Conservation (phyloP, 2,888 invertebrate genomes). For the Aphidoletes aphidimyza region DNA sequence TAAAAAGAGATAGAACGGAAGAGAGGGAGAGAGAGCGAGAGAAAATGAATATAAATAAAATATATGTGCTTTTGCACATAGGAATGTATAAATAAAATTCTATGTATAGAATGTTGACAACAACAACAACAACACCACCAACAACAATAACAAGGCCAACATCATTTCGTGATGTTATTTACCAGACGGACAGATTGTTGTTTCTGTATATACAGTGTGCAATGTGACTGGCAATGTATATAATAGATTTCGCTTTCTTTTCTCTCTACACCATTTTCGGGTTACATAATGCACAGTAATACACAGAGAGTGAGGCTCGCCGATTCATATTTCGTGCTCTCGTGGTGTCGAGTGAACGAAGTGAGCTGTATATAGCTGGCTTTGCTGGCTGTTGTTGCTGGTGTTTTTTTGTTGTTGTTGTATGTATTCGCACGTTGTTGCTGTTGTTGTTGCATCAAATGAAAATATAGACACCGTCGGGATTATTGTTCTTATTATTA, state of each 20-base stretch:
- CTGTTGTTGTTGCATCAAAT: conserved; percentile 40
- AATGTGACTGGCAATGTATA: background rate
- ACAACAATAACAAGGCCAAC: conserved; percentile 45
- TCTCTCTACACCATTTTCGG: conserved; percentile 32
- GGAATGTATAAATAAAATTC: conserved; percentile 48
- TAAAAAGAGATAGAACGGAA: no score
- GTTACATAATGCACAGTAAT: background rate
- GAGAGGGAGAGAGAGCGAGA: background rate
- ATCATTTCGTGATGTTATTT: conserved; percentile 14
- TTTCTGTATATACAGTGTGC: background rate
- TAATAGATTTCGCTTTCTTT: conserved; percentile 52
- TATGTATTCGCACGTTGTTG: background rate
- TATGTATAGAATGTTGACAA: conserved; percentile 11
- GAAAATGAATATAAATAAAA: background rate
- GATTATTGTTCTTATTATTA: no score
- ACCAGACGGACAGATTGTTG: conserved; percentile 21
- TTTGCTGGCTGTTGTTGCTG: background rate
- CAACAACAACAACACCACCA: background rate
- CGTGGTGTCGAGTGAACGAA: background rate
- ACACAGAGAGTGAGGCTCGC: conserved; percentile 15
- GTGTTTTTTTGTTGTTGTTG: background rate
- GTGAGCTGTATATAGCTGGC: background rate
- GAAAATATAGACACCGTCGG: background rate
- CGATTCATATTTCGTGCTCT: background rate
- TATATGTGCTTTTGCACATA: conserved; percentile 36